phyloP scores from a whole-genome alignment of 2,113 vertebrate genomes.

The Rhabdornis inornatus region DNA sequence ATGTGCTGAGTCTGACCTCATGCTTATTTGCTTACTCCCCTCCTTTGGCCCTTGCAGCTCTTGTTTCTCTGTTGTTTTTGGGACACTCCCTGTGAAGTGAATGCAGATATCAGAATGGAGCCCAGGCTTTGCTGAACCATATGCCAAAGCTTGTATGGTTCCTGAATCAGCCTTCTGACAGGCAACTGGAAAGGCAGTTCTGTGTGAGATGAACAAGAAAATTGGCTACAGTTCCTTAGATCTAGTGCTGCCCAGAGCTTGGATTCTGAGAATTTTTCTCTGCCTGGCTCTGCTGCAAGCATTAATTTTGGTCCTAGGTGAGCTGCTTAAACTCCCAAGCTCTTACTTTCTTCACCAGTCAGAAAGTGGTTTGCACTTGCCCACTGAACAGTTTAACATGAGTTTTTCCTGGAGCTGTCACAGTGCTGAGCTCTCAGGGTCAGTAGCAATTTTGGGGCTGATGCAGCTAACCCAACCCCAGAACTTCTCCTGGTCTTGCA shows the following conservation, averaged over 20 bases:
- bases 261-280: not conserved
- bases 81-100: constrained; percentile 21
- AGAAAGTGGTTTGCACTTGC: not conserved
- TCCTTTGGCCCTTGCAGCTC: not conserved
- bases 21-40: not conserved
- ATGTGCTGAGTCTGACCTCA: not conserved
- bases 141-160: not conserved
- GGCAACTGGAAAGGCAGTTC: not conserved
- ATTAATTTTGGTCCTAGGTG: not conserved
- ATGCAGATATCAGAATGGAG: not conserved
- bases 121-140: not conserved
- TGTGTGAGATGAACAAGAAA: not conserved
- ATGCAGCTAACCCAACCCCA: not conserved
- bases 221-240: not conserved
- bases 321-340: not conserved
- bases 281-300: not conserved
- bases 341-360: not conserved
- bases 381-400: not conserved
- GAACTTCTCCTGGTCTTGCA: not conserved
- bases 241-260: not conserved
- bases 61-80: not conserved
- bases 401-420: not conserved
- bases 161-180: not conserved
- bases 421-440: not conserved
- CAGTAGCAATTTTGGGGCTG: not conserved